Evolutionary conservation across 1,140 invertebrate genomes (phyloP).

Genomic region (Drosophila ironensis): DNA sequence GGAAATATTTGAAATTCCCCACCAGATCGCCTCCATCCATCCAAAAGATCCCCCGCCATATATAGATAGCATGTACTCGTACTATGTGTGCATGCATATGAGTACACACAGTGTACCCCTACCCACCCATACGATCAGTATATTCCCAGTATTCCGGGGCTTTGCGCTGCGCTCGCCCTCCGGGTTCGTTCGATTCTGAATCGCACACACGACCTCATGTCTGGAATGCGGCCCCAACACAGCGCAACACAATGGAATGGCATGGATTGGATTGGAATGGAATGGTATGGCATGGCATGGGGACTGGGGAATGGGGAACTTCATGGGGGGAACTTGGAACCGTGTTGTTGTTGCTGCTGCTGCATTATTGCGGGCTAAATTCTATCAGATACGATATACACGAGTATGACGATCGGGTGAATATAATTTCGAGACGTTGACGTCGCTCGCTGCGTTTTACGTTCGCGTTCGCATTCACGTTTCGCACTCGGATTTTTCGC

Average conservation of each 20-base stretch:
- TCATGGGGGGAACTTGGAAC: constrained; percentile 47
- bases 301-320: constrained; percentile 37
- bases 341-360: background rate
- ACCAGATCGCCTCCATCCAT: constrained; percentile 4
- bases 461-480: constrained; percentile 71
- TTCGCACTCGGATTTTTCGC: constrained; percentile 71
- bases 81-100: constrained; percentile 14
- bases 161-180: constrained; percentile 4
- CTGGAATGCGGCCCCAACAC: constrained; percentile 68
- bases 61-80: constrained; percentile 21
- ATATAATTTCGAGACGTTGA: constrained; percentile 55
- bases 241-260: constrained; percentile 46
- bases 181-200: constrained; percentile 16
- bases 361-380: constrained; percentile 61
- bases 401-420: constrained; percentile 25
- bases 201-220: constrained; percentile 62
- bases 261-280: constrained; percentile 30
- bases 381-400: constrained; percentile 60
- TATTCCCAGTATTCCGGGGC: constrained; percentile 44
- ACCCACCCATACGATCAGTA: too few species aligned
- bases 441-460: constrained; percentile 44
- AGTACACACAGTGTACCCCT: too few species aligned
- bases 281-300: constrained; percentile 9
- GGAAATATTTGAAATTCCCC: constrained; percentile 25
- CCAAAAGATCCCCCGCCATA: background rate